A percentile compares a stretch with the other conserved stretches of the same genome.
Evolutionary conservation across 1,140 invertebrate species (phyloP).

Genomic region (Cecropterus lyciades): DNA sequence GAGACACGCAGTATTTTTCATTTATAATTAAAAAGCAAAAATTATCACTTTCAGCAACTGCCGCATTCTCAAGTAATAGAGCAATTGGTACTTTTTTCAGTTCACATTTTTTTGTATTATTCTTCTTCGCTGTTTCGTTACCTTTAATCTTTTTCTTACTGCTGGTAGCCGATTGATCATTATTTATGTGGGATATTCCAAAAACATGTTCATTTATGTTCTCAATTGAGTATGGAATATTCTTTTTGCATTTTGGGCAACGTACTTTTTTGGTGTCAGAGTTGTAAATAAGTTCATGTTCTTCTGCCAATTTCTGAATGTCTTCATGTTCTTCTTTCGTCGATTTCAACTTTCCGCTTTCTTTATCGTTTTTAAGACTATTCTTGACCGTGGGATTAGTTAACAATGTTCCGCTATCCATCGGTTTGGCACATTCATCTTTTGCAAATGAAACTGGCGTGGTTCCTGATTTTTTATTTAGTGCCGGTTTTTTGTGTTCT

Average conservation of each 20-base stretch:
- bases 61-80: background rate
- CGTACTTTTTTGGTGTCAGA: background rate
- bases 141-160: background rate
- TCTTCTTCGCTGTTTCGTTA: background rate
- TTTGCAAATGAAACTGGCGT: conserved; percentile 12
- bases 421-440: conserved; percentile 2
- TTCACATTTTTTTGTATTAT: background rate
- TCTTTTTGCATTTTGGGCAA: background rate
- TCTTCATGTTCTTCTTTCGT: too few relatives aligned
- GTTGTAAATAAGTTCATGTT: background rate
- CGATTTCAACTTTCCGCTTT: too few relatives aligned
- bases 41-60: background rate
- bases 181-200: background rate
- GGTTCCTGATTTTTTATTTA: conserved; percentile 15
- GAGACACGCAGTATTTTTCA: background rate
- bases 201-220: background rate
- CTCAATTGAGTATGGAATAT: background rate
- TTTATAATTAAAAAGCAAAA: background rate
- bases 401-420: background rate
- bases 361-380: too few relatives aligned
- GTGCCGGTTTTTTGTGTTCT: conserved; percentile 33
- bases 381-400: too few relatives aligned
- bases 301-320: too few relatives aligned
- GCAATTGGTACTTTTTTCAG: background rate
- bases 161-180: background rate